Evolutionary conservation across 1,140 invertebrate genomes (phyloP), one percentile per base, ranked within the genome.

Genomic region (Mamestra configurata): DNA sequence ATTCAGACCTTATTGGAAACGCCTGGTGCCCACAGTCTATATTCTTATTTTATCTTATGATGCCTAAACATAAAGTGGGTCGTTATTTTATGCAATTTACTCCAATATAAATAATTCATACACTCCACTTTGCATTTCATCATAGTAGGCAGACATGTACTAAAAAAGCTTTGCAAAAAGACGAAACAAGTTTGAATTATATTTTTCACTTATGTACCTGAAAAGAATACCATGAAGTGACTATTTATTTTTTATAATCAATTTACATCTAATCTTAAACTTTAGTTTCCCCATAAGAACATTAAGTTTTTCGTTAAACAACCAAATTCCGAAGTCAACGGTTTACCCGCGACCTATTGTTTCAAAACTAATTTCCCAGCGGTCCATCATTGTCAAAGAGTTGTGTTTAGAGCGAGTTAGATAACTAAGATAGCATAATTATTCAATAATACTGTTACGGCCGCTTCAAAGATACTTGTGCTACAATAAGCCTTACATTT

Each of bases 401-500:
- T 18, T 18, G 49, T 51, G 15, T 27, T 71, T 51, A 35, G 20
- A 27, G n/a, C 55, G 35, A 75, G 13, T 77, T 46, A 77, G 57
- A 77, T 77, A 77, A 49, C 10, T 40, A 20, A 64, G 59, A 64
- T 64, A 64, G n/a, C 18, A 49, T 64, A 77, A 77, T 77, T 77
- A 77, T 64, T 64, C 43, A 64, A 77, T 75, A 59, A 40, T 64
- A 77, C 66, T 46, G 61, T 70, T 75, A 72, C 20, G 37, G 75
- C 35, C 66, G 71, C 49, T 46, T 46, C 37, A 81, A 24, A 53
- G 57, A 79, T 79, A 79, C 70, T 37, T 13, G 70, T n/a, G 59
- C 1, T 49, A 73, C 77, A 80, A 77, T 81, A 79, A 79, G 64
- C 46, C 57, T 80, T 80, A 86, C 82, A 85, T 73, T 83, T 84